Conservation (phyloP, 2,797 vertebrate genomes). For the Chromis chromis region DNA sequence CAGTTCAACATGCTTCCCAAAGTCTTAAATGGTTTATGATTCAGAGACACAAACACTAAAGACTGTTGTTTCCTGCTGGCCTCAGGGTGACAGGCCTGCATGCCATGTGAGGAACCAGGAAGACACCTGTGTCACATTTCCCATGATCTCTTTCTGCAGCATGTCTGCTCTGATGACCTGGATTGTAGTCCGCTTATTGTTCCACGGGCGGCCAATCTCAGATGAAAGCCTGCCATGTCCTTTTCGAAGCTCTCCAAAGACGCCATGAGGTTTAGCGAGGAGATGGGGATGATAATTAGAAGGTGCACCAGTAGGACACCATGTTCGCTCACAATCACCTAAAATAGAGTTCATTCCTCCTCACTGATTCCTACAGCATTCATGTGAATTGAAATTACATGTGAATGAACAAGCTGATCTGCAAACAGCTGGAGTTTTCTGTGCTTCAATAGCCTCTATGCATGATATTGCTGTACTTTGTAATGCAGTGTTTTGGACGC, state of each 20-base stretch:
- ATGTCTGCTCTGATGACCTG: constrained; percentile 31
- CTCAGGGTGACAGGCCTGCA: constrained; percentile 56
- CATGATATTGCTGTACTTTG: constrained; percentile 63
- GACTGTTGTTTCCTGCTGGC: constrained; percentile 54
- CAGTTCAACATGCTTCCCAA: constrained; percentile 73
- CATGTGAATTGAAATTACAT: constrained; percentile 60
- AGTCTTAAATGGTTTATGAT: constrained; percentile 81
- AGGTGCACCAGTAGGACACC: constrained; percentile 59
- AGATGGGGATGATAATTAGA: constrained; percentile 68
- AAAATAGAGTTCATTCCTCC: constrained; percentile 61
- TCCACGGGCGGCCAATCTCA: constrained; percentile 33
- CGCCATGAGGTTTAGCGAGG: constrained; percentile 49
- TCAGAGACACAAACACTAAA: constrained; percentile 66
- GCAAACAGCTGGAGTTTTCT: constrained; percentile 66
- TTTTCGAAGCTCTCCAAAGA: constrained; percentile 54
- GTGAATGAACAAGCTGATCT: constrained; percentile 62
- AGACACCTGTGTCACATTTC: constrained; percentile 72
- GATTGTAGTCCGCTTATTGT: constrained; percentile 51
- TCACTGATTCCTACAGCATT: constrained; percentile 51
- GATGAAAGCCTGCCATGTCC: constrained; percentile 51
- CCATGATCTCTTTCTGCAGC: constrained; percentile 29
- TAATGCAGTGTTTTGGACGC: constrained; percentile 55
- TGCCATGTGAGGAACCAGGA: constrained; percentile 67
- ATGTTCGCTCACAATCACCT: constrained; percentile 53
- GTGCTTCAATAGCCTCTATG: constrained; percentile 44